phyloP scores from a whole-genome alignment of 2,888 invertebrate species.

The Hymenopus coronatus region DNA sequence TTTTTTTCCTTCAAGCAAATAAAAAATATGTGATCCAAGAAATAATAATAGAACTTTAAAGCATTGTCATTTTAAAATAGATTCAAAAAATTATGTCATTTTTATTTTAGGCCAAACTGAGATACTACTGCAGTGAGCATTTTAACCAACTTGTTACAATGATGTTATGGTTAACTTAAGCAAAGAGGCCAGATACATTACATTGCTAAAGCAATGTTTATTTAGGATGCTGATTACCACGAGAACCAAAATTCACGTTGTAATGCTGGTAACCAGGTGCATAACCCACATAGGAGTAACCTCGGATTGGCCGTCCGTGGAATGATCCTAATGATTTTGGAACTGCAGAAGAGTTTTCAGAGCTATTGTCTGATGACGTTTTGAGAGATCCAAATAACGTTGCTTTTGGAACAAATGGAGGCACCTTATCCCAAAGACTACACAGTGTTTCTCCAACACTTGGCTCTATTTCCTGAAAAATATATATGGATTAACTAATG shows the following conservation, averaged over 20 bases:
- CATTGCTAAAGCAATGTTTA: not conserved
- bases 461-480: constrained; percentile 49
- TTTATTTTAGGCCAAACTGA: no score
- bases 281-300: constrained; percentile 26
- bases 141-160: not conserved
- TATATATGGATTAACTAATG: not conserved
- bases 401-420: constrained; percentile 36
- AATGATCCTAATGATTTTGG: constrained; percentile 5
- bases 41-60: no score
- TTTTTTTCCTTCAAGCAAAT: no score
- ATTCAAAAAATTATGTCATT: no score
- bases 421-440: constrained; percentile 47
- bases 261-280: constrained; percentile 24
- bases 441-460: constrained; percentile 47
- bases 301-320: constrained; percentile 31
- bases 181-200: not conserved
- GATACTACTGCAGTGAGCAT: not conserved
- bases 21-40: no score
- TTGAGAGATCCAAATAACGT: constrained; percentile 37
- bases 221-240: constrained; percentile 25
- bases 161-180: not conserved
- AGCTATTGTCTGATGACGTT: constrained; percentile 14
- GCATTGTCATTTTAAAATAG: no score
- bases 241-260: not conserved
- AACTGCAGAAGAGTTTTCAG: not conserved